Evolutionary conservation across 2,888 invertebrate species (phyloP).

Genomic region (Conomelus anceps): DNA sequence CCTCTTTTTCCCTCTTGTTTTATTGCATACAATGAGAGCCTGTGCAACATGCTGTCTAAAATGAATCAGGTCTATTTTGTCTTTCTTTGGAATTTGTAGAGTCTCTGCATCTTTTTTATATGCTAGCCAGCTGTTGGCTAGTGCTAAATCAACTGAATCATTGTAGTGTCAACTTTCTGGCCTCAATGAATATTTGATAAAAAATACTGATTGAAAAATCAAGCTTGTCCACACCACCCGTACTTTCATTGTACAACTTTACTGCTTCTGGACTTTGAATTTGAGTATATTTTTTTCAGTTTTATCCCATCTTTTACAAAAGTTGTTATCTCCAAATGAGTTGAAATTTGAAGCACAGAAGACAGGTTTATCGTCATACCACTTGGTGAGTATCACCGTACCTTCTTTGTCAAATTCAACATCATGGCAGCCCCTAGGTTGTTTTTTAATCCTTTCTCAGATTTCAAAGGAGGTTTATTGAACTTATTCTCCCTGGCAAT

Average conservation of each 20-base stretch:
- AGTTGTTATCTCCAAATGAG: slow-evolving; percentile 23
- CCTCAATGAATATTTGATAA: slow-evolving; percentile 25
- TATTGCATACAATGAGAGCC: too few relatives aligned
- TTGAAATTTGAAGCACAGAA: slow-evolving; percentile 31
- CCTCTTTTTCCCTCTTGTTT: too few relatives aligned
- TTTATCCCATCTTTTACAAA: slow-evolving; percentile 30
- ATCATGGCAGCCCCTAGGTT: slow-evolving; percentile 11
- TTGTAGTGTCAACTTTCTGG: slow-evolving; percentile 28
- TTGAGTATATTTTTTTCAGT: slow-evolving; percentile 25
- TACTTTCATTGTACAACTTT: slow-evolving; percentile 30
- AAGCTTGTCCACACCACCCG: slow-evolving; percentile 34
- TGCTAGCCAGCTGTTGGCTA: slow-evolving; percentile 27
- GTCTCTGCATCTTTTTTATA: slow-evolving; percentile 22
- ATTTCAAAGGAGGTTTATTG: too few relatives aligned
- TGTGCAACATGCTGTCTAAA: slow-evolving; percentile 20
- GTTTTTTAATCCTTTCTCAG: too few relatives aligned
- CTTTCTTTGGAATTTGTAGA: slow-evolving; percentile 10
- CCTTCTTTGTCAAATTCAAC: slow-evolving; percentile 19
- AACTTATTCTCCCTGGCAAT: too few relatives aligned
- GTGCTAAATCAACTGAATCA: slow-evolving; percentile 28
- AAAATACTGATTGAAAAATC: slow-evolving; percentile 29
- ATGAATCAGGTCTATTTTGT: slow-evolving; percentile 13
- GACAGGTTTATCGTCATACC: slow-evolving; percentile 33
- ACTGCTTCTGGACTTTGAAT: slow-evolving; percentile 30
- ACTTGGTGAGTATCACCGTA: slow-evolving; percentile 26